These are phyloP conservation scores for Acanthosepion lycidas DNA, from an alignment of 2,888 invertebrate genomes.

Conservation along the genomic window DNA sequence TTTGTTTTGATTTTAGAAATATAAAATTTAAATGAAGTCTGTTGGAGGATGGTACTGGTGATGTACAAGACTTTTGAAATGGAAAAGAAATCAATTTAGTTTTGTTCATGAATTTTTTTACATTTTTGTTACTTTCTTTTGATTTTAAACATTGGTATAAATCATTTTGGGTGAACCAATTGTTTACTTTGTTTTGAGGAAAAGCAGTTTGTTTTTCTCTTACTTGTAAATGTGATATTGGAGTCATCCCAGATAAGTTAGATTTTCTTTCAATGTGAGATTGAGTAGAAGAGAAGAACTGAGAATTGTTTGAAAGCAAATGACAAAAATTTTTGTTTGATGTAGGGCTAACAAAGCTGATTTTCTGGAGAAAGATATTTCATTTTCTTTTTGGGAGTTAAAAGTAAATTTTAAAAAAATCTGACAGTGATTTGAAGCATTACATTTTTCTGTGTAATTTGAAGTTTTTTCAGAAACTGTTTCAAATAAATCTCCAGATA, in stretches of 20 bases:
- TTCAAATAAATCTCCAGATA: background rate
- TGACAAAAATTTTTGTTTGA: background rate
- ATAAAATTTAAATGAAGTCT: background rate
- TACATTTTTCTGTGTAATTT: background rate
- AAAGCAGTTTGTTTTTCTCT: background rate
- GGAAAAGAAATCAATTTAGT: background rate
- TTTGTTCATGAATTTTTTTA: background rate
- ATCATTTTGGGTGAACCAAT: background rate
- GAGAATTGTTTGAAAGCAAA: background rate
- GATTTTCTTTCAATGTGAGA: background rate
- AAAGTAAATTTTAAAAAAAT: background rate
- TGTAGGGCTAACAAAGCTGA: background rate
- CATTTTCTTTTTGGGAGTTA: background rate
- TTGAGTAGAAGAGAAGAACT: background rate
- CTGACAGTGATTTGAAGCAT: too few relatives aligned
- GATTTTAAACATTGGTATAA: background rate
- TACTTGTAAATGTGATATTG: background rate
- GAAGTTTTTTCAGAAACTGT: background rate
- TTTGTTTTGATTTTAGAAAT: background rate
- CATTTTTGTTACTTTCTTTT: background rate
- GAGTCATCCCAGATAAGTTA: background rate
- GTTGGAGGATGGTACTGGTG: background rate
- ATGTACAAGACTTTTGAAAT: background rate
- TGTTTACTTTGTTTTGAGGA: background rate
- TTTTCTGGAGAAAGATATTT: background rate